These are phyloP conservation scores for Smutsia gigantea DNA, from an alignment of 2,797 vertebrate species.

Conservation along the genomic window DNA sequence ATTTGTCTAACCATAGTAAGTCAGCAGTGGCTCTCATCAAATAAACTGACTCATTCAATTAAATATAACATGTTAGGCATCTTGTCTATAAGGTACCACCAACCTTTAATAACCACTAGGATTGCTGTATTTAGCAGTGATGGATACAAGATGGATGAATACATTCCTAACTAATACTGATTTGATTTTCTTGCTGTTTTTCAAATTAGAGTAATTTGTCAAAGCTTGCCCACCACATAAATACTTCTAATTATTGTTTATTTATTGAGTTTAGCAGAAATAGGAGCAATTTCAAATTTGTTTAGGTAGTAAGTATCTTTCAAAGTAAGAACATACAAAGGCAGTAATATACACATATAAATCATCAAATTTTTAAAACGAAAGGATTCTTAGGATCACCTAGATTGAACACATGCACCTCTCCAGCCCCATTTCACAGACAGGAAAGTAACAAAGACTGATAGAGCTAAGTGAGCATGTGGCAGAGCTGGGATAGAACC, in stretches of 20 bases:
- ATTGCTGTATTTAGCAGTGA: background rate
- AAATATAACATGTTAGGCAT: background rate
- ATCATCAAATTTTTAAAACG: background rate
- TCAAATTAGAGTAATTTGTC: background rate
- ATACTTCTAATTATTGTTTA: background rate
- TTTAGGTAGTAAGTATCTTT: background rate
- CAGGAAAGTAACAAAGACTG: background rate
- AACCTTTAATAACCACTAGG: background rate
- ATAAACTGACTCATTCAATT: background rate
- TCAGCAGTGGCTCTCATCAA: background rate
- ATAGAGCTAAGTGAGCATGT: background rate
- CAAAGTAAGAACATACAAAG: background rate
- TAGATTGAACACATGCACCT: fast-evolving
- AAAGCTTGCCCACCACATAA: background rate
- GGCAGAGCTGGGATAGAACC: background rate
- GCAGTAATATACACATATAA: background rate
- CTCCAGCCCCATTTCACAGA: background rate
- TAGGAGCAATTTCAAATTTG: background rate
- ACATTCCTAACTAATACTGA: background rate
- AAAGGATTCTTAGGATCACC: background rate
- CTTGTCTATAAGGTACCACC: background rate
- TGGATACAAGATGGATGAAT: background rate
- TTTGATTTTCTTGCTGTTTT: background rate
- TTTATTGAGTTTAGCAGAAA: background rate
- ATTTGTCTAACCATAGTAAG: background rate